Evolutionary conservation across 2,888 invertebrate genomes (phyloP).

Genomic region (Pterostichus madidus): DNA sequence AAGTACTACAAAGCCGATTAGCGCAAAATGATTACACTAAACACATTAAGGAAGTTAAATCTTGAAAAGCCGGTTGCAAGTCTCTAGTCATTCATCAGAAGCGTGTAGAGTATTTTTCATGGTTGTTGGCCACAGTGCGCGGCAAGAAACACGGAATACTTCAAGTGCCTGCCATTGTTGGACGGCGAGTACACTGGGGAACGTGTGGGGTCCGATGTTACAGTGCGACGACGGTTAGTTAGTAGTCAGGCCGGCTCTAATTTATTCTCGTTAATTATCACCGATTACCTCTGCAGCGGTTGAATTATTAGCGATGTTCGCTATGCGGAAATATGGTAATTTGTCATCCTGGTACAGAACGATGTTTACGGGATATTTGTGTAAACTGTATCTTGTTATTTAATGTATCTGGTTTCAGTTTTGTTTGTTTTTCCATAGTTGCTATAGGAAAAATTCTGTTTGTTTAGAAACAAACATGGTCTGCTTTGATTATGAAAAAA

Average conservation of each 20-base stretch:
- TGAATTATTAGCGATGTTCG: constrained; percentile 60
- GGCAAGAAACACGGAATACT: constrained; percentile 52
- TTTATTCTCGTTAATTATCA: constrained; percentile 65
- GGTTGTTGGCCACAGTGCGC: too few relatives aligned
- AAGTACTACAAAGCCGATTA: too few relatives aligned
- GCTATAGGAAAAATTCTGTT: neutral
- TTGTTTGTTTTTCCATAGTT: constrained; percentile 2
- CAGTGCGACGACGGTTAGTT: constrained; percentile 39
- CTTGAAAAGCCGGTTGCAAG: too few relatives aligned
- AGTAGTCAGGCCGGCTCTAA: constrained; percentile 54
- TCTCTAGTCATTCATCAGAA: too few relatives aligned
- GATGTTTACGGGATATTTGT: constrained; percentile 28
- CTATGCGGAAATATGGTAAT: constrained; percentile 64
- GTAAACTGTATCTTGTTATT: neutral
- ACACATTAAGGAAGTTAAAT: too few relatives aligned
- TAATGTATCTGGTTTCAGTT: constrained; percentile 13
- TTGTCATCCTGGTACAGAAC: constrained; percentile 49
- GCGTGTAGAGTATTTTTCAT: too few relatives aligned
- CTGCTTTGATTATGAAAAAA: too few relatives aligned
- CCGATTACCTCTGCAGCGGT: constrained; percentile 60
- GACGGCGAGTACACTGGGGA: constrained; percentile 4
- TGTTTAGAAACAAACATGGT: too few relatives aligned
- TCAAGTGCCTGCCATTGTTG: constrained; percentile 63
- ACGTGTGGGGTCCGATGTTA: constrained; percentile 60
- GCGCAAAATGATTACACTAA: too few relatives aligned